Percentiles rank a stretch among this genome's conserved stretches.
Conservation (phyloP, 2,888 invertebrate species). For the Entomobrya proxima region DNA sequence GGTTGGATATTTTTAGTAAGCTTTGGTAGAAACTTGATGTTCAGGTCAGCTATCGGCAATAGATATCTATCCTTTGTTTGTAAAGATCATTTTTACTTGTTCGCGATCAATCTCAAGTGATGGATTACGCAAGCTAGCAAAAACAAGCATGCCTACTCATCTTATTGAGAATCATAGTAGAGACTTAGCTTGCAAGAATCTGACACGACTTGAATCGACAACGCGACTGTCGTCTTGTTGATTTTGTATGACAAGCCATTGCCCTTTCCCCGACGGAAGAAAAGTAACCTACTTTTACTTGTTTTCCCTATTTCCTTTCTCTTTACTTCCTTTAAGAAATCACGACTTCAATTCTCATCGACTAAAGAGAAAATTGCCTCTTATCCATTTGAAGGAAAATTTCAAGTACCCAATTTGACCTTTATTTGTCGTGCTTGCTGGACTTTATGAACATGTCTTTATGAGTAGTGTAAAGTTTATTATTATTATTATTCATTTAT, state of each 20-base stretch:
- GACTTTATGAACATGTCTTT: too few relatives aligned
- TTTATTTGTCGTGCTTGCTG: too few relatives aligned
- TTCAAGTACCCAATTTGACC: too few relatives aligned
- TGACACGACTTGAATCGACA: slow-evolving; percentile 32
- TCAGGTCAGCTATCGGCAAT: background rate
- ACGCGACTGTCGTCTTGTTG: background rate
- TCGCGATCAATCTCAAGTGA: slow-evolving; percentile 3
- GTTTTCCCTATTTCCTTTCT: background rate
- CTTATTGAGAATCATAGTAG: background rate
- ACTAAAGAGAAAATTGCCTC: background rate
- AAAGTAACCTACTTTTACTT: slow-evolving; percentile 3
- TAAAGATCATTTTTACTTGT: slow-evolving; percentile 10
- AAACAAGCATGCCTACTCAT: too few relatives aligned
- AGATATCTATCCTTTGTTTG: background rate
- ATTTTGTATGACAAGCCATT: background rate
- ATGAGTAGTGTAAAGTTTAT: too few relatives aligned
- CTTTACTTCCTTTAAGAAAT: background rate
- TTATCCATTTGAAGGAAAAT: too few relatives aligned
- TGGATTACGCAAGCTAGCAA: background rate
- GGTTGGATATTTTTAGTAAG: background rate
- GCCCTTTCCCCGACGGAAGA: background rate
- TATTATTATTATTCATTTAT: too few relatives aligned
- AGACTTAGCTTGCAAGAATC: background rate
- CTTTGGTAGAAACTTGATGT: too few relatives aligned
- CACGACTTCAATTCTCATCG: background rate